Evolutionary conservation across 2,888 invertebrate species (phyloP).

Genomic region (Flexamia atlantica): DNA sequence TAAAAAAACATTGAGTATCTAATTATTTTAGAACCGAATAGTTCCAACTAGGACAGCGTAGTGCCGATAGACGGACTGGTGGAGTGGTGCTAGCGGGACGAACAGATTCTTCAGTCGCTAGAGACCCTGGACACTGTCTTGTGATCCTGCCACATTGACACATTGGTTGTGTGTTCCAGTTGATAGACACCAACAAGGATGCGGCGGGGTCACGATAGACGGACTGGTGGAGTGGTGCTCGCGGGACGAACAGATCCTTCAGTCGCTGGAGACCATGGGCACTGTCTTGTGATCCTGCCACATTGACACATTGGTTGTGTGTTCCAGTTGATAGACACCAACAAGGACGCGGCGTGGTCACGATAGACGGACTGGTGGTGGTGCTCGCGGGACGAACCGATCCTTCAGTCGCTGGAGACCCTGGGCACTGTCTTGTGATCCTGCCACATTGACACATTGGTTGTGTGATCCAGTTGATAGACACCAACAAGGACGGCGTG

Average conservation of each 20-base stretch:
- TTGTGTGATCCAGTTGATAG: constrained; percentile 81
- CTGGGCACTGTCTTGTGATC: too few relatives aligned
- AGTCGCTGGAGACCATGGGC: constrained; percentile 85
- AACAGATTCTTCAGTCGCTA: constrained; percentile 82
- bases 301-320: too few relatives aligned
- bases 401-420: constrained; percentile 84
- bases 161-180: constrained; percentile 75
- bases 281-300: constrained; percentile 82
- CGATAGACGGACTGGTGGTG: constrained; percentile 88
- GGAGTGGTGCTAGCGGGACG: constrained; percentile 87
- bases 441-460: too few relatives aligned
- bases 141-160: constrained; percentile 78
- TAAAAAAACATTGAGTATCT: too few relatives aligned
- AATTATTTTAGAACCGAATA: too few relatives aligned
- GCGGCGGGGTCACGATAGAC: constrained; percentile 88
- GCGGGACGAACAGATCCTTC: constrained; percentile 83
- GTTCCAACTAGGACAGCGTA: constrained; percentile 88
- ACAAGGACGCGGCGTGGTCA: constrained; percentile 89
- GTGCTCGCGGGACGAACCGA: constrained; percentile 85
- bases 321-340: too few relatives aligned
- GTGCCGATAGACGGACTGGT: constrained; percentile 89
- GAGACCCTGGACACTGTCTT: constrained; percentile 87
- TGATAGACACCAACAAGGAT: constrained; percentile 89
- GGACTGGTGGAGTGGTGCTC: constrained; percentile 89
- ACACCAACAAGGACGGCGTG: constrained; percentile 88